Evolutionary conservation across 1,140 invertebrate species (phyloP).

Genomic region (Eulimnadia texana): DNA sequence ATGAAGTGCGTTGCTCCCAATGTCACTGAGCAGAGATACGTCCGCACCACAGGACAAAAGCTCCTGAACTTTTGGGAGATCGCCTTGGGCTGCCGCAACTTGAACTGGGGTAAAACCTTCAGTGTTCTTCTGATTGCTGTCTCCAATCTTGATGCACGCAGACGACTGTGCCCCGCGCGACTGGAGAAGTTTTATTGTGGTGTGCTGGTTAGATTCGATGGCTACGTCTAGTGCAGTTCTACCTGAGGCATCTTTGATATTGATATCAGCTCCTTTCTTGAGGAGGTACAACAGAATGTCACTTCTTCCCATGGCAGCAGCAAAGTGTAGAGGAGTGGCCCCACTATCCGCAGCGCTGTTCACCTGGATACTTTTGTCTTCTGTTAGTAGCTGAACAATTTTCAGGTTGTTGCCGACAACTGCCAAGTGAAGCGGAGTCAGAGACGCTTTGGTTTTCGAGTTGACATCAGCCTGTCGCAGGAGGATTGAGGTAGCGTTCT

Average conservation of each 20-base stretch:
- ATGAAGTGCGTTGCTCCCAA: background rate
- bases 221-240: background rate
- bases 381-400: background rate
- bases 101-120: background rate
- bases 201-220: background rate
- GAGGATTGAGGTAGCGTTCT: background rate
- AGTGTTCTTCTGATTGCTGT: background rate
- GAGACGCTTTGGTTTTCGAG: background rate
- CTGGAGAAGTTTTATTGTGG: background rate
- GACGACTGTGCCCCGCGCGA: background rate
- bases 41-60: background rate
- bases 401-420: background rate
- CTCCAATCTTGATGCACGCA: background rate
- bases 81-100: background rate
- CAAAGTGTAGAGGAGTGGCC: background rate
- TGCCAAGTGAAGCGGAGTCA: background rate
- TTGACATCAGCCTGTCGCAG: background rate
- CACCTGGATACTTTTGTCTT: background rate
- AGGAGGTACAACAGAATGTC: background rate
- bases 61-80: background rate
- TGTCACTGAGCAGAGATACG: background rate
- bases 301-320: background rate
- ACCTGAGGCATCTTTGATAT: background rate
- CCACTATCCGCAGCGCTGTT: background rate
- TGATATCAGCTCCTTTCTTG: background rate